Evolutionary conservation across 2,888 invertebrate species (phyloP).

Genomic region (Malthinus flaveolus): DNA sequence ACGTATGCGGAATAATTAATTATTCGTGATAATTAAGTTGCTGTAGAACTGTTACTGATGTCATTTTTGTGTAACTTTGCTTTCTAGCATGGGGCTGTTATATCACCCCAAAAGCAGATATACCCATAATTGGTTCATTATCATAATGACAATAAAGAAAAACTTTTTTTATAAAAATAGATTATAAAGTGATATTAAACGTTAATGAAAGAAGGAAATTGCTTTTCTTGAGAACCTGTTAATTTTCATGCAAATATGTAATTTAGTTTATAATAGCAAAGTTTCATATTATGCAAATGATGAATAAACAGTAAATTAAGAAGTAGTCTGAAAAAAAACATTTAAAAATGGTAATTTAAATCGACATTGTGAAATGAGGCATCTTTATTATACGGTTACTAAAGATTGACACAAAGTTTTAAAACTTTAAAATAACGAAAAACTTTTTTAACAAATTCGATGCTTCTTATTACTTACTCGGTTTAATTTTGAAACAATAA

Average conservation of each 20-base stretch:
- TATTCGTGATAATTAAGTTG: too few relatives aligned
- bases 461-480: conserved; percentile 27
- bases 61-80: too few relatives aligned
- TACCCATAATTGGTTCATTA: too few relatives aligned
- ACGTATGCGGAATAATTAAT: too few relatives aligned
- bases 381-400: conserved; percentile 36
- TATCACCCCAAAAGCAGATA: too few relatives aligned
- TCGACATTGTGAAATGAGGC: conserved; percentile 45
- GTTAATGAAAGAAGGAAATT: conserved; percentile 17
- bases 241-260: conserved; percentile 30
- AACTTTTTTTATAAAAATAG: background rate
- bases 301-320: conserved; percentile 42
- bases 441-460: conserved; percentile 26
- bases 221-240: conserved; percentile 22
- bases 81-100: too few relatives aligned
- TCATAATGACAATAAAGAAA: background rate
- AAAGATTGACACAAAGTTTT: conserved; percentile 37
- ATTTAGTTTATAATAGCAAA: conserved; percentile 29
- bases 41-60: too few relatives aligned
- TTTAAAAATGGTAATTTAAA: conserved; percentile 47
- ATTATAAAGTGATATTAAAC: conserved; percentile 12
- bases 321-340: conserved; percentile 40
- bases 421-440: conserved; percentile 28
- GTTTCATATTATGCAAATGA: conserved; percentile 31
- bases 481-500: conserved; percentile 33